These are phyloP conservation scores for Petrocephalus microphthalmus DNA, from an alignment of 2,113 vertebrate species.

Conservation along the genomic window DNA sequence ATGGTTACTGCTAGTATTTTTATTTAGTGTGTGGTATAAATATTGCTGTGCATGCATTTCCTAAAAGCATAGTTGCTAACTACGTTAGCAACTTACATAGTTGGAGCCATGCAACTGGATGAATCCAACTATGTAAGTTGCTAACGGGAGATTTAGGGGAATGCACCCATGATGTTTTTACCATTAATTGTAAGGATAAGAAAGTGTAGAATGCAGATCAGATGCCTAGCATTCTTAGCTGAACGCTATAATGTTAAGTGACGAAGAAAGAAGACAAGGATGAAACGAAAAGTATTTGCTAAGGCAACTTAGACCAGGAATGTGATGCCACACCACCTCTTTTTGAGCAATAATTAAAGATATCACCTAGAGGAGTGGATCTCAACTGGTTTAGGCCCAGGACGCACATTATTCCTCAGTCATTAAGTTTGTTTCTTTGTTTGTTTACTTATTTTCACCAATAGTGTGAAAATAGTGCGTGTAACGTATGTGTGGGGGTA, in stretches of 20 bases:
- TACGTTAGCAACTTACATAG: too few relatives aligned
- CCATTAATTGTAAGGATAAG: too few relatives aligned
- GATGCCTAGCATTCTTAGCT: neutral
- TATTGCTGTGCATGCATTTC: too few relatives aligned
- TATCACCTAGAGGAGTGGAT: neutral
- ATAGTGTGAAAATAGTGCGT: too few relatives aligned
- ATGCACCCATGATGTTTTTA: neutral
- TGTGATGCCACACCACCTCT: neutral
- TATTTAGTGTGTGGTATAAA: neutral
- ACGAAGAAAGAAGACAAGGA: neutral
- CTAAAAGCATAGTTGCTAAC: too few relatives aligned
- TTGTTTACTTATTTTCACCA: neutral
- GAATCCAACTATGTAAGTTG: too few relatives aligned
- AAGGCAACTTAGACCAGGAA: neutral
- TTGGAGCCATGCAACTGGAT: too few relatives aligned
- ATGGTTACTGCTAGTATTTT: neutral
- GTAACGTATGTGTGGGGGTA: neutral
- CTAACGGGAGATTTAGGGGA: too few relatives aligned
- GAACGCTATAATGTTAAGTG: neutral
- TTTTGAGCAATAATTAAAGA: neutral
- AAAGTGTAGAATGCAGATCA: neutral
- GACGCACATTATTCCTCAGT: neutral
- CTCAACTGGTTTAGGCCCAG: neutral
- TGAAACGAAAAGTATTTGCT: neutral
- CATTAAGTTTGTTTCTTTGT: neutral